Percentiles rank a stretch among this genome's conserved stretches.
Evolutionary conservation across 23 tunicate species (phyloP).

Genomic region (Pegea sp.): DNA sequence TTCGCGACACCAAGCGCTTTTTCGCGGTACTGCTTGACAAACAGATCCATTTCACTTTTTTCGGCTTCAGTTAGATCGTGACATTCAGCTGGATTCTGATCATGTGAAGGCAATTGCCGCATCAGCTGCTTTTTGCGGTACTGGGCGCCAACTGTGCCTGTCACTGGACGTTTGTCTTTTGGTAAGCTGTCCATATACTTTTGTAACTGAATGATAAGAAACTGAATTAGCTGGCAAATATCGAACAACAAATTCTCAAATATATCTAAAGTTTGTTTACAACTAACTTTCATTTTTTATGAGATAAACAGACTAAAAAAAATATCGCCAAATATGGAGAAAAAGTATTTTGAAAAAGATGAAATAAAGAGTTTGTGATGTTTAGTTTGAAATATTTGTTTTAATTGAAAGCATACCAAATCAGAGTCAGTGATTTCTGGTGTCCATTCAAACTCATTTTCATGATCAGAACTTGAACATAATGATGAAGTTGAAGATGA

Average conservation of each 20-base stretch:
- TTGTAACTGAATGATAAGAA: conserved; percentile 12
- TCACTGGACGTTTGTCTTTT: conserved; percentile 65
- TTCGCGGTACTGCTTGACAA: conserved; percentile 62
- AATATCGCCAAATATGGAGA: too few relatives aligned
- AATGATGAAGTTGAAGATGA: too few relatives aligned
- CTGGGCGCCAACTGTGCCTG: conserved; percentile 60
- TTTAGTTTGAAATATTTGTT: too few relatives aligned
- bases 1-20: conserved; percentile 70
- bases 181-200: conserved; percentile 47
- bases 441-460: conserved; percentile 37
- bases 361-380: too few relatives aligned
- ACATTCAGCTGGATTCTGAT: conserved; percentile 76
- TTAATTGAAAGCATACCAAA: too few relatives aligned
- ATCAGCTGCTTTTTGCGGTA: conserved; percentile 81
- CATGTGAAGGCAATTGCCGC: conserved; percentile 86
- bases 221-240: background rate
- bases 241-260: background rate
- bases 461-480: too few relatives aligned
- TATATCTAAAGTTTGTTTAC: background rate
- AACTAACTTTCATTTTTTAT: background rate
- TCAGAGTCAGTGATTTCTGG: conserved; percentile 30
- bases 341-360: too few relatives aligned
- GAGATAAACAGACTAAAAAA: too few relatives aligned
- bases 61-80: conserved; percentile 81
- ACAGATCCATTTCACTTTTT: conserved; percentile 61